These are phyloP conservation scores for Coturnix japonica DNA, from an alignment of 2,113 vertebrate species.

Conservation along the genomic window DNA sequence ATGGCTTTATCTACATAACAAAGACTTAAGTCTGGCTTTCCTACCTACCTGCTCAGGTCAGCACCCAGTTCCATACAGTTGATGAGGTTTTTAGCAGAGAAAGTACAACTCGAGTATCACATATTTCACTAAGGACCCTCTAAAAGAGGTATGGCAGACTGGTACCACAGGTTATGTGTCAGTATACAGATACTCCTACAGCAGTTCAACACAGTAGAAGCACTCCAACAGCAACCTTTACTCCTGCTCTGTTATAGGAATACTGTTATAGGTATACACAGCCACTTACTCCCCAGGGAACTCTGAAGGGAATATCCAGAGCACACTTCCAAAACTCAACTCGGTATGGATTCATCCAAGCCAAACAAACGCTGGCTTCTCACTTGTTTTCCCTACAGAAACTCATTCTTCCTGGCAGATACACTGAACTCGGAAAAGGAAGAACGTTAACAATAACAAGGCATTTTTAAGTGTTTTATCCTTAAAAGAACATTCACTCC, in stretches of 20 bases:
- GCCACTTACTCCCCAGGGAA: background rate
- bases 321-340: background rate
- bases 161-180: background rate
- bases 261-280: accelerated
- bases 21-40: background rate
- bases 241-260: accelerated
- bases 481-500: slow-evolving; percentile 18
- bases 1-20: background rate
- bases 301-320: background rate
- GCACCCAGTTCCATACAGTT: accelerated
- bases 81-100: background rate
- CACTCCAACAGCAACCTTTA: background rate
- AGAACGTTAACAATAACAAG: background rate
- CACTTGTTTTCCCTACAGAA: background rate
- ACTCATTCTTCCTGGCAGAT: background rate
- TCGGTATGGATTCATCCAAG: background rate
- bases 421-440: background rate
- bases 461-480: background rate
- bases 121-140: background rate
- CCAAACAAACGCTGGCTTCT: background rate
- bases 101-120: background rate
- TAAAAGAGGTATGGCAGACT: background rate
- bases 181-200: background rate
- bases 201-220: background rate
- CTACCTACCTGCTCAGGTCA: background rate